A percentile compares a stretch with the other conserved stretches of the same genome.
Evolutionary conservation across 2,113 vertebrate genomes (phyloP).

Genomic region (Tapirus terrestris): DNA sequence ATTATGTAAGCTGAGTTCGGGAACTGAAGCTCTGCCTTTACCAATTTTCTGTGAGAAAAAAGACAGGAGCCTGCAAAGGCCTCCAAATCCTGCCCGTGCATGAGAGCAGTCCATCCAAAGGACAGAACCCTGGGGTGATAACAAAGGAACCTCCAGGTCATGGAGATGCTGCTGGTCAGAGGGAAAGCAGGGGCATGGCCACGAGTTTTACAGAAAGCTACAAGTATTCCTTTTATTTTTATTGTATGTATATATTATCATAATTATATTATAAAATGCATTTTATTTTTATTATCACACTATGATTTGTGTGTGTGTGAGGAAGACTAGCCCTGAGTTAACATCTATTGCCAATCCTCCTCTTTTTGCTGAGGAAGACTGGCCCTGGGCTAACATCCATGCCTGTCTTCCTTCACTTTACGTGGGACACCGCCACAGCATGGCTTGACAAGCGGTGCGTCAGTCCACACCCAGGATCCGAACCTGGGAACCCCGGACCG

Average conservation of each 20-base stretch:
- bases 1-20: background rate
- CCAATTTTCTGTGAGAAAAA: background rate
- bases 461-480: no score
- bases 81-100: background rate
- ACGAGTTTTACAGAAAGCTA: background rate
- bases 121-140: background rate
- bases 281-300: background rate
- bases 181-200: background rate
- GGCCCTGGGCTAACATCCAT: no score
- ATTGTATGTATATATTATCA: background rate
- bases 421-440: no score
- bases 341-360: no score
- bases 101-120: background rate
- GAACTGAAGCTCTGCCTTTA: background rate
- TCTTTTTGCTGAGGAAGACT: no score
- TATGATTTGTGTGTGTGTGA: no score
- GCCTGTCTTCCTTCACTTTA: no score
- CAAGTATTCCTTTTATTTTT: background rate
- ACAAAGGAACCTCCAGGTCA: background rate
- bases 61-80: background rate
- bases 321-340: no score
- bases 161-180: background rate
- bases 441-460: no score
- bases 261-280: background rate
- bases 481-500: no score